Conservation (phyloP, 2,888 invertebrate species). For the Limnephilus auricula region DNA sequence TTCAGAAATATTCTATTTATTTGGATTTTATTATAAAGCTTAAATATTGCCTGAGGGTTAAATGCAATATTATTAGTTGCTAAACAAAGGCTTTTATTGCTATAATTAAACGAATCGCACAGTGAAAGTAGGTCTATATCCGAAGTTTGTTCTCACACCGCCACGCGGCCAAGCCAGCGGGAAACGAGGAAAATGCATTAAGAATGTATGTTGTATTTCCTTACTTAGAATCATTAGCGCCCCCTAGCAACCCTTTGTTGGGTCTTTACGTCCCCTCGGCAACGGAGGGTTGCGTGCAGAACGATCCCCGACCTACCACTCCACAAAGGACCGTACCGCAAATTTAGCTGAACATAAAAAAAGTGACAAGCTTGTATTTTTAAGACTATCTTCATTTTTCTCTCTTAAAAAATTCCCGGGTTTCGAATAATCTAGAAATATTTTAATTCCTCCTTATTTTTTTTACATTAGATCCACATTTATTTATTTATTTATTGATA, state of each 20-base stretch:
- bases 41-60: no score
- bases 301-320: neutral
- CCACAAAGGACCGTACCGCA: neutral
- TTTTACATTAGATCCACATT: no score
- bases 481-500: no score
- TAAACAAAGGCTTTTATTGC: neutral
- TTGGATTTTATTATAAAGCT: no score
- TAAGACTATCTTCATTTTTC: no score
- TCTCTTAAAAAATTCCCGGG: no score
- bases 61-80: neutral
- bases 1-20: no score
- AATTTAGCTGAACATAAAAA: no score
- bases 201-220: neutral
- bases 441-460: no score
- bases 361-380: no score
- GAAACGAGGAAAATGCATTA: constrained; percentile 18
- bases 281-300: constrained; percentile 7
- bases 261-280: constrained; percentile 4
- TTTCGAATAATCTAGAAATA: no score
- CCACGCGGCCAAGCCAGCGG: neutral
- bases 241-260: neutral
- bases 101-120: neutral
- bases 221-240: neutral
- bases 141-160: neutral
- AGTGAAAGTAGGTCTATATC: neutral